Evolutionary conservation across 2,888 invertebrate species (phyloP), one percentile per base, ranked within the genome.

Genomic region (Xestia c-nigrum): DNA sequence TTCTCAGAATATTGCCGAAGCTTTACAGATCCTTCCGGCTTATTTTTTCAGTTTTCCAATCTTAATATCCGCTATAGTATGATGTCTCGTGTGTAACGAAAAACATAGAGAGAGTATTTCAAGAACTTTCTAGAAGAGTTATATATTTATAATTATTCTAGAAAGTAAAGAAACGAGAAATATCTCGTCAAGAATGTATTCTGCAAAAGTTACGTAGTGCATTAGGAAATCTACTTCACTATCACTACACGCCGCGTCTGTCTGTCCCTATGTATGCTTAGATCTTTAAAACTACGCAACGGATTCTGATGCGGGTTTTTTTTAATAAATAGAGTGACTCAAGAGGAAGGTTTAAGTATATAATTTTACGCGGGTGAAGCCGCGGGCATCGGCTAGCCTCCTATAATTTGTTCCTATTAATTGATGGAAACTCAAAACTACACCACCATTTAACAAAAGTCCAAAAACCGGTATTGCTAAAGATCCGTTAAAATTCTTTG

Each of bases 1-100:
- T 69, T 40, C 66, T 57, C 16, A 61, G 66, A 70, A 76, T 80
- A 70, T 70, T 47, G 65, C 31, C 16, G 21, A 31, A n/a, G 55
- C 43, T 72, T 67, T 57, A 52, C 38, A 70, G 6, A 74, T 63
- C 63, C 70, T 83, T 84, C 70, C 81, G 83, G 81, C 43, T 72
- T 68, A 43, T 63, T 55, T 72, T 63, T 64, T 63, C 46, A 43
- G 24, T 75, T 72, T 74, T 52, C 10, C 47, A 12, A 70, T 64
- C 14, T 61, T 70, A 84, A 82, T 74, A 82, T 80, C 61, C 64
- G 66, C 57, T 47, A n/a, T 66, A 78, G 55, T 38, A 40, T 69
- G 38, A 40, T 52, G 24, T 46, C 21, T 63, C 7, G 31, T 52
- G 52, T 38, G n/a, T 43, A 40, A n/a, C 16, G 14, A 21, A 61